These are phyloP conservation scores for Crocuta crocuta DNA, from an alignment of 2,113 vertebrate genomes.

Conservation along the genomic window DNA sequence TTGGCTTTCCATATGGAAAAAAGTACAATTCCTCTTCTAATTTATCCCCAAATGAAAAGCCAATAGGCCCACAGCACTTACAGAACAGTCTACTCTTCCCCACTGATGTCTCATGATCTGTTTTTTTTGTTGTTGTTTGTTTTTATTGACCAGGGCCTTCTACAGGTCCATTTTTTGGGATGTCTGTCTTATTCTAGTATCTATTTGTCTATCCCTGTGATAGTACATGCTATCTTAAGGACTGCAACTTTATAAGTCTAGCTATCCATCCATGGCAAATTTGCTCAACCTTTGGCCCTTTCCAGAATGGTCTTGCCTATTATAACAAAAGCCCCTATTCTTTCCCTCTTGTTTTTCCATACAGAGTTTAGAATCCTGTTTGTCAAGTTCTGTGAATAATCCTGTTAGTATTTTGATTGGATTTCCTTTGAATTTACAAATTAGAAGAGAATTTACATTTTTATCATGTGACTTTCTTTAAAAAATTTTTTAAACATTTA, in stretches of 20 bases:
- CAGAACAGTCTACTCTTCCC: background rate
- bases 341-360: background rate
- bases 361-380: background rate
- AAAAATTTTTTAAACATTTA: no score
- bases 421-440: conserved; percentile 46
- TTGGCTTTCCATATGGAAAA: background rate
- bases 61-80: background rate
- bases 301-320: background rate
- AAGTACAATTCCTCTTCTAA: background rate
- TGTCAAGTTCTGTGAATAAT: background rate
- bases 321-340: background rate
- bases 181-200: no score
- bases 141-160: background rate
- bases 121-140: background rate
- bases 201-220: background rate
- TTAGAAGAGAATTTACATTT: background rate
- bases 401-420: background rate
- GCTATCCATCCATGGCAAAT: background rate
- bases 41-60: background rate
- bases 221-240: background rate
- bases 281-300: background rate
- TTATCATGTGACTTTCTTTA: background rate
- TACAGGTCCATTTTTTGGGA: background rate
- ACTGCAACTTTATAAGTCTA: background rate
- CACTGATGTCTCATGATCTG: background rate